A percentile compares a stretch with the other conserved stretches of the same genome.
These are phyloP conservation scores for Orthosia gracilis DNA, from an alignment of 2,888 invertebrate species.

Conservation along the genomic window DNA sequence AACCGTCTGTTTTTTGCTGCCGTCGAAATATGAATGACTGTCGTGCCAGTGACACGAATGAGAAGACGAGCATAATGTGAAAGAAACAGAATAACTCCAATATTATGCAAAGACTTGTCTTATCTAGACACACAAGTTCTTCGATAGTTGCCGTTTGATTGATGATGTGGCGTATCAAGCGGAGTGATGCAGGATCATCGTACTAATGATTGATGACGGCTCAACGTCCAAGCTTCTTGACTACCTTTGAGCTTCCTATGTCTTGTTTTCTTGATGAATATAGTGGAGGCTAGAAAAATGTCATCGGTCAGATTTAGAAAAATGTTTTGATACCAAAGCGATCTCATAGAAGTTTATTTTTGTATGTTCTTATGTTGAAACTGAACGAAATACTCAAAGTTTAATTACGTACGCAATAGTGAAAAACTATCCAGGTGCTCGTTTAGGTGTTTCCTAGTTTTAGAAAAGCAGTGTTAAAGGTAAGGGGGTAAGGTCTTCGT, in stretches of 20 bases:
- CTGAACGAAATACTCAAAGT: too few species aligned
- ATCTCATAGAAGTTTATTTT: neutral
- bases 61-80: too few species aligned
- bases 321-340: neutral
- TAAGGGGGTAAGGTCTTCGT: too few species aligned
- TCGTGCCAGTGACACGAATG: too few species aligned
- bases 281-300: conserved; percentile 3
- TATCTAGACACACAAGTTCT: conserved; percentile 57
- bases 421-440: too few species aligned
- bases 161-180: conserved; percentile 84
- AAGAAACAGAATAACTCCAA: too few species aligned
- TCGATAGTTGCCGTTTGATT: conserved; percentile 80
- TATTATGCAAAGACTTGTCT: conserved; percentile 2
- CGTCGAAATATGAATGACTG: too few species aligned
- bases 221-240: conserved; percentile 74
- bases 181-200: conserved; percentile 86
- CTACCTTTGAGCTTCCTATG: conserved; percentile 55
- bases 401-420: too few species aligned
- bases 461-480: too few species aligned
- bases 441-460: too few species aligned
- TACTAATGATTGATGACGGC: conserved; percentile 83
- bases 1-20: too few species aligned
- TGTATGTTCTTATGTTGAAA: neutral
- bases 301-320: neutral
- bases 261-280: conserved; percentile 54